These are phyloP conservation scores for Drosophila hamatofila DNA, from an alignment of 2,888 invertebrate species.

Conservation along the genomic window DNA sequence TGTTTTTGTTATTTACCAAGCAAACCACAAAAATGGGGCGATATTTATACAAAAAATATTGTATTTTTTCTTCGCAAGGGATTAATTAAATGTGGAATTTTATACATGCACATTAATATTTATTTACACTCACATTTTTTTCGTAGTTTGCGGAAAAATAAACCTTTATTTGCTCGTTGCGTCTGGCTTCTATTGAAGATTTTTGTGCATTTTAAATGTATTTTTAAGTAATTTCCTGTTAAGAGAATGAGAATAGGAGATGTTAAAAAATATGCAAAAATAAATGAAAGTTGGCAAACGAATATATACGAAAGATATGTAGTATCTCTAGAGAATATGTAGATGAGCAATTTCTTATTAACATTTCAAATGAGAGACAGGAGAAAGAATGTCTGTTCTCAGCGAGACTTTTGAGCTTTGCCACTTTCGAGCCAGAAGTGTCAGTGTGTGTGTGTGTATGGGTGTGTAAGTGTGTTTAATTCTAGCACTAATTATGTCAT, in stretches of 20 bases:
- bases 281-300: slow-evolving; percentile 17
- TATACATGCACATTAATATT: slow-evolving; percentile 55
- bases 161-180: slow-evolving; percentile 21
- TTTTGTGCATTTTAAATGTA: slow-evolving; percentile 73
- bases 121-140: slow-evolving; percentile 60
- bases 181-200: slow-evolving; percentile 41
- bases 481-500: slow-evolving; percentile 79
- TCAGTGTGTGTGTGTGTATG: slow-evolving; percentile 1
- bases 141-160: slow-evolving; percentile 9
- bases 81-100: slow-evolving; percentile 35
- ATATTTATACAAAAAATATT: not conserved
- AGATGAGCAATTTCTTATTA: slow-evolving; percentile 55
- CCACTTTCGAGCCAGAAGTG: slow-evolving; percentile 54
- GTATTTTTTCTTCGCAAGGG: not conserved
- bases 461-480: slow-evolving; percentile 56
- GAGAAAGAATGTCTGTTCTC: slow-evolving; percentile 10
- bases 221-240: slow-evolving; percentile 73
- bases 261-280: slow-evolving; percentile 71
- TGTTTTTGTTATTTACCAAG: not conserved
- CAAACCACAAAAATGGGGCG: not conserved
- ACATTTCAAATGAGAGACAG: slow-evolving; percentile 70
- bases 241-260: slow-evolving; percentile 40
- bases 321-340: slow-evolving; percentile 26
- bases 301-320: slow-evolving; percentile 3
- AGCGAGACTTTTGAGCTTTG: slow-evolving; percentile 72